Percentiles rank a stretch among this genome's conserved stretches.
Evolutionary conservation across 2,888 invertebrate species (phyloP).

Genomic region (Rhagonycha fulva): DNA sequence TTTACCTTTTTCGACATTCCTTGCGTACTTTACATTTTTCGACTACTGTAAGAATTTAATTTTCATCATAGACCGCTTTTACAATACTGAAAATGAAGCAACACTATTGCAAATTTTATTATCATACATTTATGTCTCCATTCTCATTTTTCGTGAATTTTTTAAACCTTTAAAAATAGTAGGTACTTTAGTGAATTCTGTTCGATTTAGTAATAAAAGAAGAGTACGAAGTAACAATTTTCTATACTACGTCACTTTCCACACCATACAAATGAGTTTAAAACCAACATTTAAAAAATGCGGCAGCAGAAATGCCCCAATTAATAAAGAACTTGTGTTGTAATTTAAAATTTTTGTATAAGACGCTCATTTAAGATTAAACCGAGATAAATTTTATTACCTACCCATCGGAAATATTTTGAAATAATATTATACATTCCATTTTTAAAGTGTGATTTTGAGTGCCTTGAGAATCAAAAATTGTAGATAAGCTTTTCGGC

Average conservation of each 20-base stretch:
- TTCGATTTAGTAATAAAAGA: no score
- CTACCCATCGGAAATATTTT: background rate
- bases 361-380: background rate
- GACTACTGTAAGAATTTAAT: constrained; percentile 56
- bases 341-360: background rate
- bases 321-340: background rate
- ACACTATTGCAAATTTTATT: background rate
- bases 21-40: constrained; percentile 49
- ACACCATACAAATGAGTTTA: background rate
- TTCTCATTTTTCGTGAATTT: background rate
- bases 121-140: background rate
- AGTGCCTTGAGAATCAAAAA: background rate
- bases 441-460: background rate
- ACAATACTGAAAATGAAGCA: background rate
- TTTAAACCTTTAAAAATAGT: background rate
- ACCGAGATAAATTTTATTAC: background rate
- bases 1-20: constrained; percentile 43
- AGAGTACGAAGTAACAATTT: no score
- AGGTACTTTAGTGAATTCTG: no score
- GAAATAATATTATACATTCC: background rate
- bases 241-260: no score
- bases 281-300: background rate
- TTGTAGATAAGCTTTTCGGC: background rate
- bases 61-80: constrained; percentile 40
- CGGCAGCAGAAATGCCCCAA: background rate